phyloP scores from a whole-genome alignment of 2,888 invertebrate species.

The Troides aeacus region DNA sequence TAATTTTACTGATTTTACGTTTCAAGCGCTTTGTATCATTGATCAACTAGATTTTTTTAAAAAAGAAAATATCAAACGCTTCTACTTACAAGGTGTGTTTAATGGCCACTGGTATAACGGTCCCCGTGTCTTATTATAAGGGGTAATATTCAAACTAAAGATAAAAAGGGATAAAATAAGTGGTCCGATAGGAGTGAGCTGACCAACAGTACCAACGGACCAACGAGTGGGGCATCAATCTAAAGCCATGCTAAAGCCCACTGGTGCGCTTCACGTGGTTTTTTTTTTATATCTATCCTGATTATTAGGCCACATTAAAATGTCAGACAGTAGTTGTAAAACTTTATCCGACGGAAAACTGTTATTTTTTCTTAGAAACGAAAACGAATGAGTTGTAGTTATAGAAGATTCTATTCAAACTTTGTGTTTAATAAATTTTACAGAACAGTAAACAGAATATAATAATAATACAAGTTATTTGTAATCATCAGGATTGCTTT shows the following conservation, averaged over 20 bases:
- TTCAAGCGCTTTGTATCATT: too few species aligned
- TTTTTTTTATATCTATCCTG: slow-evolving; percentile 62
- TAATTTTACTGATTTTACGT: too few species aligned
- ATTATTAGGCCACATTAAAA: slow-evolving; percentile 79
- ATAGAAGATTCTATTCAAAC: background rate
- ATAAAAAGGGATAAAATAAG: slow-evolving; percentile 62
- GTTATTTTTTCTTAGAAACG: too few species aligned
- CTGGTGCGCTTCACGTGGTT: slow-evolving; percentile 54
- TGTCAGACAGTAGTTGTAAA: slow-evolving; percentile 58
- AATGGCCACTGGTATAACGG: slow-evolving; percentile 60
- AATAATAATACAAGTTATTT: too few species aligned
- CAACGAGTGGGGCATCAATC: slow-evolving; percentile 64
- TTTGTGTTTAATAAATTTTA: background rate
- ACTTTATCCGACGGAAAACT: slow-evolving; percentile 36
- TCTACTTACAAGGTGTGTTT: slow-evolving; percentile 32
- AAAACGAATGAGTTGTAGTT: background rate
- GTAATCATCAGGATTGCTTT: too few species aligned
- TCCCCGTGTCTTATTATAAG: slow-evolving; percentile 64
- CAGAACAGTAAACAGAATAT: too few species aligned
- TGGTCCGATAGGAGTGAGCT: slow-evolving; percentile 54
- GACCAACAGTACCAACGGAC: slow-evolving; percentile 37
- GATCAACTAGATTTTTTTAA: too few species aligned
- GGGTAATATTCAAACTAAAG: slow-evolving; percentile 71
- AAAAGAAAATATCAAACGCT: background rate
- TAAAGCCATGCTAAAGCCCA: slow-evolving; percentile 72